These are phyloP conservation scores for Asarcornis scutulata DNA, from an alignment of 2,113 vertebrate genomes.

Conservation along the genomic window DNA sequence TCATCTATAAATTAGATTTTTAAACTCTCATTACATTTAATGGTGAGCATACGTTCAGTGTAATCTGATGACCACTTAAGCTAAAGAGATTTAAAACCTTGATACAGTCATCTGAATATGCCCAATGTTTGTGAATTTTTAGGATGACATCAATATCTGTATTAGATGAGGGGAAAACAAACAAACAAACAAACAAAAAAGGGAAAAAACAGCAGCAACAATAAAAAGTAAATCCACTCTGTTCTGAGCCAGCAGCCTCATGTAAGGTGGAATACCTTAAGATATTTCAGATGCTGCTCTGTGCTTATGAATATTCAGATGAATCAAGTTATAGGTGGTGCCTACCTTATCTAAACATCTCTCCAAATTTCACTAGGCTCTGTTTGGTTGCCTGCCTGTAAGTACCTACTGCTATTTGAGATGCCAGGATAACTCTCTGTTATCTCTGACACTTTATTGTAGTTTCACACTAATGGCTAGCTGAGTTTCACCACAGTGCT, in stretches of 20 bases:
- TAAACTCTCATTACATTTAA: not conserved
- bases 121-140: not conserved
- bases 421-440: not conserved
- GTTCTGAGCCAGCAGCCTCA: not conserved
- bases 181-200: not conserved
- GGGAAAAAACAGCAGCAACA: not conserved
- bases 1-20: not conserved
- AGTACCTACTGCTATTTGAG: not conserved
- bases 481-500: no score
- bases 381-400: not conserved
- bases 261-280: not conserved
- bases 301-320: not conserved
- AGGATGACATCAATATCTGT: not conserved
- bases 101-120: not conserved
- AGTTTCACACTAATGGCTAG: no score
- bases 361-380: not conserved
- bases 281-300: not conserved
- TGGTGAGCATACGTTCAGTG: rapidly evolving
- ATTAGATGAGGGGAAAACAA: not conserved
- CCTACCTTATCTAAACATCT: not conserved
- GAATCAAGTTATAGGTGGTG: not conserved
- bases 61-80: not conserved
- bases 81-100: not conserved
- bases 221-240: not conserved
- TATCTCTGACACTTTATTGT: not conserved